phyloP scores from a whole-genome alignment of 2,888 invertebrate genomes.

The Phaedon cochleariae region DNA sequence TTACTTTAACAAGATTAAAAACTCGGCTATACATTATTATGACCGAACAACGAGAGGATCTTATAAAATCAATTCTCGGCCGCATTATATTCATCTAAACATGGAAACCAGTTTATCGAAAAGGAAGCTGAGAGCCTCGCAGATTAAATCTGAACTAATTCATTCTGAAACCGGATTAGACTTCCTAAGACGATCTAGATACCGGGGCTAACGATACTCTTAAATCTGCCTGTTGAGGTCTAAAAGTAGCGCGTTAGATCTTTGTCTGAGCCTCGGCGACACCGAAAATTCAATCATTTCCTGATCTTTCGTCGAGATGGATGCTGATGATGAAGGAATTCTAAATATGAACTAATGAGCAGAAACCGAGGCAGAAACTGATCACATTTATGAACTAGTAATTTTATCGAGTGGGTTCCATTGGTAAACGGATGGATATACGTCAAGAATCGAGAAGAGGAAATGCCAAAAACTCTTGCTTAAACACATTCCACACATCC shows the following conservation, averaged over 20 bases:
- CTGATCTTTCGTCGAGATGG: slow-evolving; percentile 2
- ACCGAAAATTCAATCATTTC: slow-evolving; percentile 7
- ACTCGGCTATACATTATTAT: background rate
- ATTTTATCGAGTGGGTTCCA: background rate
- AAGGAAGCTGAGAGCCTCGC: slow-evolving; percentile 40
- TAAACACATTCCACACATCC: too few species aligned
- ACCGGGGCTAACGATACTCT: slow-evolving; percentile 57
- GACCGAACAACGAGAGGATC: slow-evolving; percentile 1
- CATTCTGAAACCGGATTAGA: slow-evolving; percentile 56
- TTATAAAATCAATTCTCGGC: slow-evolving; percentile 34
- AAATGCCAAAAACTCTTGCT: too few species aligned
- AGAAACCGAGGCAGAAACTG: too few species aligned
- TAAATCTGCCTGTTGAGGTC: slow-evolving; percentile 52
- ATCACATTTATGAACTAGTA: background rate
- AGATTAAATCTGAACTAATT: slow-evolving; percentile 56
- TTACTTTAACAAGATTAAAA: background rate
- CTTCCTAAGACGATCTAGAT: slow-evolving; percentile 57
- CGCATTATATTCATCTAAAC: slow-evolving; percentile 40
- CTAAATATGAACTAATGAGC: background rate
- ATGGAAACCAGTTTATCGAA: slow-evolving; percentile 49
- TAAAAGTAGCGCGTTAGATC: slow-evolving; percentile 30
- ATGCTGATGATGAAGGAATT: background rate
- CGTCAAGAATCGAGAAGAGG: too few species aligned
- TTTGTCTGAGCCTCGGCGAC: slow-evolving; percentile 13
- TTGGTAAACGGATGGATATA: too few species aligned